A percentile compares a stretch with the other conserved stretches of the same genome.
Evolutionary conservation across 2,113 vertebrate species (phyloP).

Genomic region (Pogona vitticeps): DNA sequence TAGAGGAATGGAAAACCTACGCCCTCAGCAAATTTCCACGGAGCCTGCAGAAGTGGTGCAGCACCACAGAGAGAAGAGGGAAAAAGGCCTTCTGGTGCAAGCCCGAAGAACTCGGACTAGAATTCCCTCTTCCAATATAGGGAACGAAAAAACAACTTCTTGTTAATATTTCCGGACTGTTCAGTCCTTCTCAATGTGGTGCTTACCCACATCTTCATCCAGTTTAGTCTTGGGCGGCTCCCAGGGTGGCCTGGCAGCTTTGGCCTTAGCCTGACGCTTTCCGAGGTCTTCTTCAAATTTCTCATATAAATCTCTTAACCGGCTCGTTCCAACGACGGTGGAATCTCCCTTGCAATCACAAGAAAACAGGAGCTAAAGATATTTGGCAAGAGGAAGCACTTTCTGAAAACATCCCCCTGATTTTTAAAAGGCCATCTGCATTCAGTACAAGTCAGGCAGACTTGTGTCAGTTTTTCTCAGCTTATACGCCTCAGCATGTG

Average conservation of each 20-base stretch:
- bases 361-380: not conserved
- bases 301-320: conserved; percentile 89
- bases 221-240: conserved; percentile 96
- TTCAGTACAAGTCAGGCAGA: not conserved
- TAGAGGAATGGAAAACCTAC: not conserved
- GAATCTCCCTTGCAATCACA: conserved; percentile 88
- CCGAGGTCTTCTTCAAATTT: conserved; percentile 93
- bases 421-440: not conserved
- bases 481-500: not conserved
- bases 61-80: not conserved
- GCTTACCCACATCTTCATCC: conserved; percentile 90
- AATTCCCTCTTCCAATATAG: not conserved
- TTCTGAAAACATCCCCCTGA: not conserved
- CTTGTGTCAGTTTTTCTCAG: not conserved
- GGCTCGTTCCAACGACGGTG: conserved; percentile 95
- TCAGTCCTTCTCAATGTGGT: not conserved
- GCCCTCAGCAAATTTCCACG: no score
- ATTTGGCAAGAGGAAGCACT: no score
- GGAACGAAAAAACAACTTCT: not conserved
- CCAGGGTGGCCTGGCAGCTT: conserved; percentile 88
- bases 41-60: not conserved
- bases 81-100: not conserved
- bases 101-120: not conserved
- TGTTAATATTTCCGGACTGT: not conserved
- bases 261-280: conserved; percentile 88